Conservation (phyloP, 2,113 vertebrate species). For the Zosterops hypoxanthus region DNA sequence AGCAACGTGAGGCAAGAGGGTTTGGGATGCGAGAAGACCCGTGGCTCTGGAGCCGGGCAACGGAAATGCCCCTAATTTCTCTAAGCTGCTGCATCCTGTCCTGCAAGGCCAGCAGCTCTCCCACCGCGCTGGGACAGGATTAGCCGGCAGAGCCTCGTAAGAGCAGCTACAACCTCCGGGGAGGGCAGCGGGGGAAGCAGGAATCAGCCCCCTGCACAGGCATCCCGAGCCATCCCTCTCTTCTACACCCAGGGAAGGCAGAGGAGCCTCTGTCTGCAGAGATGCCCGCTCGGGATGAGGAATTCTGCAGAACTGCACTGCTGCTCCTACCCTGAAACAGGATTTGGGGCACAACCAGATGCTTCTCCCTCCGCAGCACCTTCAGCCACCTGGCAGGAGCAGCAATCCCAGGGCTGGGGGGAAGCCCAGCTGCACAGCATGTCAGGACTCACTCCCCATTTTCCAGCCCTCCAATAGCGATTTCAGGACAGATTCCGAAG, state of each 20-base stretch:
- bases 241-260: neutral
- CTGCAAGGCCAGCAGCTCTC: neutral
- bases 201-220: neutral
- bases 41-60: fast-evolving
- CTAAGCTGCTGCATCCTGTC: neutral
- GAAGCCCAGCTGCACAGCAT: neutral
- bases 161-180: neutral
- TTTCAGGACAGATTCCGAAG: neutral
- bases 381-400: neutral
- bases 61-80: neutral
- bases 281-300: too few species aligned
- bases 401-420: fast-evolving
- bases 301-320: fast-evolving
- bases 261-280: neutral
- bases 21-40: neutral
- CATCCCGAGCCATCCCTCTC: neutral
- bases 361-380: neutral
- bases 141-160: neutral
- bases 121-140: fast-evolving
- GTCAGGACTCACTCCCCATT: neutral
- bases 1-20: fast-evolving
- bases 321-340: neutral
- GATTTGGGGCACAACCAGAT: neutral
- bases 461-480: neutral
- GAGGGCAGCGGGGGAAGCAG: fast-evolving